A percentile compares a stretch with the other conserved stretches of the same genome.
These are phyloP conservation scores for Drosophila bocqueti DNA, from an alignment of 1,140 invertebrate species.

Conservation along the genomic window DNA sequence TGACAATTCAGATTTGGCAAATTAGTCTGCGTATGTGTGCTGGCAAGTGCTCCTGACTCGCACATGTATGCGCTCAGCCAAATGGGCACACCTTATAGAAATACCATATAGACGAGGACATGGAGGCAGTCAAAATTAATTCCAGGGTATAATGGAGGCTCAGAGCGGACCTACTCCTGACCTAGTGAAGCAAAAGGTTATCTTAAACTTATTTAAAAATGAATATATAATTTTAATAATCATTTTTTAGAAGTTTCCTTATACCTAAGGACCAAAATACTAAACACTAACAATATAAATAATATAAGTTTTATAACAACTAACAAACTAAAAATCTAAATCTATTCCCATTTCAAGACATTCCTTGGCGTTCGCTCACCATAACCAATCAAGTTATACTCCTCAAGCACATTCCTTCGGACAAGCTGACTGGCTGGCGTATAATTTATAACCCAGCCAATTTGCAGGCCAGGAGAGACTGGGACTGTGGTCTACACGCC, in stretches of 20 bases:
- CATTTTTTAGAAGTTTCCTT: too few relatives aligned
- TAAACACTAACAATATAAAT: too few relatives aligned
- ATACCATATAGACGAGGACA: background rate
- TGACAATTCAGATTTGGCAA: constrained; percentile 66
- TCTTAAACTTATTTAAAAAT: background rate
- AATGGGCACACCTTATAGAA: constrained; percentile 24
- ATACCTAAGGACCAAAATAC: too few relatives aligned
- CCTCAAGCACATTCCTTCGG: background rate
- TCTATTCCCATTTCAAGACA: too few relatives aligned
- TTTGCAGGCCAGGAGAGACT: constrained; percentile 47
- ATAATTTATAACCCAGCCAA: constrained; percentile 71
- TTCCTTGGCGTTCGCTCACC: background rate
- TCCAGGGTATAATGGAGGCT: background rate
- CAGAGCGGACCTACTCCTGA: background rate
- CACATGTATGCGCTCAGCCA: constrained; percentile 28
- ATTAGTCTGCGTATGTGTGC: constrained; percentile 33
- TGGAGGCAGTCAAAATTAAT: background rate
- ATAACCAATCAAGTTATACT: background rate
- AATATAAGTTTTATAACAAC: too few relatives aligned
- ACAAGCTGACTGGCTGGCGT: constrained; percentile 22
- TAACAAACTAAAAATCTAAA: background rate
- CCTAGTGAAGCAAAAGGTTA: background rate
- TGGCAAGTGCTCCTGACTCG: constrained; percentile 42
- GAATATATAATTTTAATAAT: background rate
- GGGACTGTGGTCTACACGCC: constrained; percentile 6